Conservation (phyloP, 2,113 vertebrate genomes). For the Hemiprocne comata region DNA sequence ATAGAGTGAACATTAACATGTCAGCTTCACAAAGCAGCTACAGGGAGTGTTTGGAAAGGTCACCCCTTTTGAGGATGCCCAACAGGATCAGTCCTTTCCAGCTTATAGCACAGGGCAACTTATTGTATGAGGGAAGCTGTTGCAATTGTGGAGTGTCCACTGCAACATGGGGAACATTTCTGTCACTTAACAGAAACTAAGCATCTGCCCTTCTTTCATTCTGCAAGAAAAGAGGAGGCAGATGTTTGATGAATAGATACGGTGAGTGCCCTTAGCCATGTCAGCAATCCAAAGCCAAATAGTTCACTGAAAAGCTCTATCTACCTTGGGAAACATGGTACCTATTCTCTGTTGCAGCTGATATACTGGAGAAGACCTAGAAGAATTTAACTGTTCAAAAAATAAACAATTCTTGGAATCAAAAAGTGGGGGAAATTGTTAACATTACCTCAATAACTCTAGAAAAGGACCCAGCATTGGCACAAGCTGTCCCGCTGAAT, state of each 20-base stretch:
- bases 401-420: not conserved
- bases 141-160: not conserved
- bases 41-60: not conserved
- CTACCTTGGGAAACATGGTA: fast-evolving
- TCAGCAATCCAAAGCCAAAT: not conserved
- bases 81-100: not conserved
- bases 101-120: not conserved
- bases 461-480: not conserved
- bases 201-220: not conserved
- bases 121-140: fast-evolving
- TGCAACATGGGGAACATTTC: not conserved
- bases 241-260: fast-evolving
- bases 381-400: not conserved
- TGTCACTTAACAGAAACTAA: not conserved
- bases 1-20: not conserved
- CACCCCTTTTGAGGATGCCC: not conserved
- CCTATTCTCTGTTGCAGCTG: not conserved
- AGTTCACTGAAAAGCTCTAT: not conserved
- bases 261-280: too few relatives aligned
- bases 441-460: not conserved
- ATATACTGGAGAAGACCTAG: not conserved
- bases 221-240: not conserved
- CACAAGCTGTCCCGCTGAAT: not conserved
- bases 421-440: not conserved
- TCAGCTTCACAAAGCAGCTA: not conserved